Conservation (phyloP, 2,888 invertebrate genomes). For the Eilema depressum region DNA sequence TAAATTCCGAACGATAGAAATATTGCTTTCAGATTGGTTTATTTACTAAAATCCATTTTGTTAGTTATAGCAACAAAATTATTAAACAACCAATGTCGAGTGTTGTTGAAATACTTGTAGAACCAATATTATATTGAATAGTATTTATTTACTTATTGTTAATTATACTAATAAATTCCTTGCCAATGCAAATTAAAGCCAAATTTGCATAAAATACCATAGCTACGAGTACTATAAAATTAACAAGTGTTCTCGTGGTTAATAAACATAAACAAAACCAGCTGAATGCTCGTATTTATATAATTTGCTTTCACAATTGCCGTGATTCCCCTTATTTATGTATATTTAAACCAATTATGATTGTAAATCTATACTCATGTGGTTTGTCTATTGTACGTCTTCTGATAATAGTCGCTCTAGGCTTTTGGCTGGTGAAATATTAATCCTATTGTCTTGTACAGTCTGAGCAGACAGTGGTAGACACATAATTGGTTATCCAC, state of each 20-base stretch:
- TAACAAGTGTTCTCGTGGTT: background rate
- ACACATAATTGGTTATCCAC: background rate
- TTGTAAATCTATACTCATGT: background rate
- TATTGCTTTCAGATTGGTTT: background rate
- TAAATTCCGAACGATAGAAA: background rate
- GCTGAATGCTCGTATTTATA: background rate
- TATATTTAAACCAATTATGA: background rate
- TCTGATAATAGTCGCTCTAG: constrained; percentile 6
- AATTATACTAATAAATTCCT: background rate
- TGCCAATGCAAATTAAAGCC: background rate
- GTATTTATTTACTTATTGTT: background rate
- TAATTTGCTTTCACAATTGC: background rate
- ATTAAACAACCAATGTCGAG: background rate
- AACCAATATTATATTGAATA: background rate
- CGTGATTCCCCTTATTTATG: background rate
- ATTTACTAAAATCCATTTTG: background rate
- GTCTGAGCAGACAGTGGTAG: background rate
- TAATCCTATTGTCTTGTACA: constrained; percentile 5
- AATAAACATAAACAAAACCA: background rate
- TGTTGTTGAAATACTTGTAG: background rate
- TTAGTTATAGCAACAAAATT: background rate
- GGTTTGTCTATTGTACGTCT: constrained; percentile 10
- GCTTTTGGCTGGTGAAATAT: constrained; percentile 13
- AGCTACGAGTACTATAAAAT: background rate
- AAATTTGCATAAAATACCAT: background rate